A percentile compares a stretch with the other conserved stretches of the same genome.
phyloP scores from a whole-genome alignment of 2,113 vertebrate species.

The Jaculus jaculus region DNA sequence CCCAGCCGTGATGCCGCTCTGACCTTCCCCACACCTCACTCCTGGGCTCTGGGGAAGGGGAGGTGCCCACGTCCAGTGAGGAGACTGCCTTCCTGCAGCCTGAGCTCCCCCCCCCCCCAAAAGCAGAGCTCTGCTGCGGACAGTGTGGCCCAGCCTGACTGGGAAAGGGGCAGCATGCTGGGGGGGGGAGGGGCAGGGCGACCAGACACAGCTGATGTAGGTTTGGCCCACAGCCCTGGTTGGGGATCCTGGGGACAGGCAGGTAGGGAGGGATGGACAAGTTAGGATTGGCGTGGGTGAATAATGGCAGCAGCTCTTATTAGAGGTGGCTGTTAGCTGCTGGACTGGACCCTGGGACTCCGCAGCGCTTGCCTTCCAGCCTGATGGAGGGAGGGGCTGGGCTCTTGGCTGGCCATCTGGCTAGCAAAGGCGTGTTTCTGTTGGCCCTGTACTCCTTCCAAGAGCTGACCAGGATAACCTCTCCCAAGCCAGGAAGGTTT shows the following conservation, averaged over 20 bases:
- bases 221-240: neutral
- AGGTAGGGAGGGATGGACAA: neutral
- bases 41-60: accelerated
- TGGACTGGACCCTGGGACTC: neutral
- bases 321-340: neutral
- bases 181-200: no score
- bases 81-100: no score
- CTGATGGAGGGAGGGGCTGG: neutral
- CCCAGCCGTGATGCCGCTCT: accelerated
- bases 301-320: neutral
- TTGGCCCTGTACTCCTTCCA: neutral
- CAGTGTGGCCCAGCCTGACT: no score
- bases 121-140: no score
- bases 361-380: neutral
- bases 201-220: no score
- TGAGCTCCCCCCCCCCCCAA: no score
- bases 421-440: neutral
- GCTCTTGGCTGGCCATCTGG: no score
- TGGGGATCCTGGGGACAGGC: neutral
- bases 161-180: no score
- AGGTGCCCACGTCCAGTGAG: accelerated
- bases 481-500: neutral
- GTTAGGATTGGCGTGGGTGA: neutral
- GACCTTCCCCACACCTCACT: accelerated
- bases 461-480: neutral